Percentiles rank a stretch among this genome's conserved stretches.
Conservation (phyloP, 2,797 vertebrate species). For the Enteromius argenteus region DNA sequence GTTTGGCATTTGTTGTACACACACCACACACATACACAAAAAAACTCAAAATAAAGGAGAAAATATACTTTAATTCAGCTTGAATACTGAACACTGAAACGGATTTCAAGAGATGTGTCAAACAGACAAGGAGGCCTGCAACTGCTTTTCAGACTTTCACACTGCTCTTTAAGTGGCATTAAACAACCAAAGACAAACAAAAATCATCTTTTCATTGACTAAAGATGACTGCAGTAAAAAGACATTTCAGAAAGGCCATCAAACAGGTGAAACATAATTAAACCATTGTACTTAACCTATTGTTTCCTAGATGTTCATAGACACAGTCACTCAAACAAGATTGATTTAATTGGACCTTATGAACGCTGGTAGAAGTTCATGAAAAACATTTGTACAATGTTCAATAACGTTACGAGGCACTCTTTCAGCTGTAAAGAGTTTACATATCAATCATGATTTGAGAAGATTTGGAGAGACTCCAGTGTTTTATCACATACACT, state of each 20-base stretch:
- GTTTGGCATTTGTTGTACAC: background rate
- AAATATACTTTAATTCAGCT: constrained; percentile 65
- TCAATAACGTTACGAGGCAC: constrained; percentile 44
- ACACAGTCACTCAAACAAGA: constrained; percentile 8
- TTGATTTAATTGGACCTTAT: constrained; percentile 31
- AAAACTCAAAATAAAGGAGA: constrained; percentile 50
- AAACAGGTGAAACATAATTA: background rate
- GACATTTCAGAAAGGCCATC: constrained; percentile 11
- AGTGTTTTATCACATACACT: constrained; percentile 21
- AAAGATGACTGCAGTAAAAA: constrained; percentile 14
- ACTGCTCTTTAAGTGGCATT: constrained; percentile 33
- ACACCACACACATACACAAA: background rate
- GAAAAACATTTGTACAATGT: constrained; percentile 41
- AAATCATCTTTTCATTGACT: constrained; percentile 9
- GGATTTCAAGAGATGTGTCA: constrained; percentile 46
- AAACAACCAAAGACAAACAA: constrained; percentile 46
- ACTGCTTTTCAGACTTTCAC: constrained; percentile 43
- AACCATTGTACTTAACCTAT: constrained; percentile 12
- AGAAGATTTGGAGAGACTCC: constrained; percentile 41
- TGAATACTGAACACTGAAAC: constrained; percentile 59
- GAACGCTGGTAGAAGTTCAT: constrained; percentile 40
- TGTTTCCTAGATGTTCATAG: constrained; percentile 19
- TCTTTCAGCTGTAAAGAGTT: constrained; percentile 45
- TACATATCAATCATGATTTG: constrained; percentile 48
- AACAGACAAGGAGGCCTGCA: constrained; percentile 48